Percentiles rank a stretch among this genome's conserved stretches.
Evolutionary conservation across 35 echinoderm and acorn worm genomes (phyloP).

Genomic region (Lytechinus pictus): DNA sequence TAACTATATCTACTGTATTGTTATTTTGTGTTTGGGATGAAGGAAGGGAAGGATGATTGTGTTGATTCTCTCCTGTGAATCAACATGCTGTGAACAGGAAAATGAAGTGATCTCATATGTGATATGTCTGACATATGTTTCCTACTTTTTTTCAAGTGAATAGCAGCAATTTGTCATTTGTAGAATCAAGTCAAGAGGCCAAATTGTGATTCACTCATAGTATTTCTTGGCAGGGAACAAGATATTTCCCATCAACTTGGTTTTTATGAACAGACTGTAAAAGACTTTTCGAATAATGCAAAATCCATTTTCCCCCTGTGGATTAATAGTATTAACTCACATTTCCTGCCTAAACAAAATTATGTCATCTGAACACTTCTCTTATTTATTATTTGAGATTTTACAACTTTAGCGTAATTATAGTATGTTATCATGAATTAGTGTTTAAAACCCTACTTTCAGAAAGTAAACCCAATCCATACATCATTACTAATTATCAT

Average conservation of each 20-base stretch:
- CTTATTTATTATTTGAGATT: not conserved
- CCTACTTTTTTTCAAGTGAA: not conserved
- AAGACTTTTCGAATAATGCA: not conserved
- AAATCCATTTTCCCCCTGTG: not conserved
- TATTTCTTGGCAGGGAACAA: not conserved
- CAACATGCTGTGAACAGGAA: not conserved
- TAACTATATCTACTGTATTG: too few species aligned
- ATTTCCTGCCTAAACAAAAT: not conserved
- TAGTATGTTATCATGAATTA: not conserved
- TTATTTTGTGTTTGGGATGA: too few species aligned
- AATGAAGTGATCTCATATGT: not conserved
- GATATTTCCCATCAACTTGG: not conserved
- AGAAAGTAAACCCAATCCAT: not conserved
- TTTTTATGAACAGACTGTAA: not conserved
- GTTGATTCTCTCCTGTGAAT: not conserved
- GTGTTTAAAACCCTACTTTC: not conserved
- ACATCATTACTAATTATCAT: too few species aligned
- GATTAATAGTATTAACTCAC: not conserved
- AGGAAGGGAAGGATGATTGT: not conserved
- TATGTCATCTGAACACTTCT: not conserved
- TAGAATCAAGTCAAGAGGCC: not conserved
- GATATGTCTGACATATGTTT: not conserved
- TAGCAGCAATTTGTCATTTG: not conserved
- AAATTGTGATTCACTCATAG: not conserved
- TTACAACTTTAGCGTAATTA: not conserved